Conservation (phyloP, 2,888 invertebrate species). For the Andrena chrysosceles region DNA sequence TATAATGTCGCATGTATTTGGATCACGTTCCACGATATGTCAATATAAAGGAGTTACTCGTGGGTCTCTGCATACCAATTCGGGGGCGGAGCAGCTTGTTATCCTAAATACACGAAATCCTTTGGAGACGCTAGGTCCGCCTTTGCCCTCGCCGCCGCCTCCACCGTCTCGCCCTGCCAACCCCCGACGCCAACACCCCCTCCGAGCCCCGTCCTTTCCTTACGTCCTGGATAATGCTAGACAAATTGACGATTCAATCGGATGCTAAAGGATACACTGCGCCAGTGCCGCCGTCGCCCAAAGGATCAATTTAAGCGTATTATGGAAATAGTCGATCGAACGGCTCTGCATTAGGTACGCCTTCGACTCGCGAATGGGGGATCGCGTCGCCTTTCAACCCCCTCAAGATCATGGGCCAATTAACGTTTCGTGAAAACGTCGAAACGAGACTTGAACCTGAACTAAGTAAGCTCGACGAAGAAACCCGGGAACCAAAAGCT, state of each 20-base stretch:
- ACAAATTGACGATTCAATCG: constrained; percentile 85
- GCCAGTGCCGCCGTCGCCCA: constrained; percentile 67
- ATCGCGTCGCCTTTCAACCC: constrained; percentile 10
- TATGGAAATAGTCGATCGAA: constrained; percentile 68
- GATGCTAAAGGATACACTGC: constrained; percentile 80
- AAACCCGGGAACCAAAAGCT: neutral
- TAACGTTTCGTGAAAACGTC: neutral
- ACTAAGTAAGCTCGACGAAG: neutral
- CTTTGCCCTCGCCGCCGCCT: constrained; percentile 48
- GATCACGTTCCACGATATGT: constrained; percentile 85
- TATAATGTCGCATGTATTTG: constrained; percentile 85
- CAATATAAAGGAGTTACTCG: constrained; percentile 84
- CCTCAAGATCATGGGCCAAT: neutral
- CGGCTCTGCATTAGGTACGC: constrained; percentile 23
- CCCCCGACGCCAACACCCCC: constrained; percentile 22
- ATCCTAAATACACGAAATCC: constrained; percentile 85
- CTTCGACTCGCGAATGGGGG: constrained; percentile 3
- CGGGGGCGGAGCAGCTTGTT: constrained; percentile 83
- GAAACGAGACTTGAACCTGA: neutral
- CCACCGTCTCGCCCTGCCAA: constrained; percentile 30
- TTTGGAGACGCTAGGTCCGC: constrained; percentile 79
- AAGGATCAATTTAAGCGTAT: constrained; percentile 74
- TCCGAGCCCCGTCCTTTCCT: constrained; percentile 57
- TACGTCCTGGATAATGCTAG: constrained; percentile 83
- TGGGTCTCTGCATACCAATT: constrained; percentile 84